A percentile compares a stretch with the other conserved stretches of the same genome.
Conservation (phyloP, 2,888 invertebrate species). For the Drosophila heteroneura region DNA sequence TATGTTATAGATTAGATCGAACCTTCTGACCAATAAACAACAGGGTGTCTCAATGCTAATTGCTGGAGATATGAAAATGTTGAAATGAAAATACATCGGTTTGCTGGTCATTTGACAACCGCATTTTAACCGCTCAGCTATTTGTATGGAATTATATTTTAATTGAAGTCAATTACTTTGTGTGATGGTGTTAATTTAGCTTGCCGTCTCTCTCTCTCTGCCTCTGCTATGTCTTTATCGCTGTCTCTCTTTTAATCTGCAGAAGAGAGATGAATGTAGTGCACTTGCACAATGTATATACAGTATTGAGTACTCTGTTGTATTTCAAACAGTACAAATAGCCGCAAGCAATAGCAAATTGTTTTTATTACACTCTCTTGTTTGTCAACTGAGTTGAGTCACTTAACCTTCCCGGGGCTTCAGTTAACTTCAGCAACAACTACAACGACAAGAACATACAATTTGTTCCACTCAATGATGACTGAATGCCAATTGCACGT, state of each 20-base stretch:
- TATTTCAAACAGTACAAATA: constrained; percentile 63
- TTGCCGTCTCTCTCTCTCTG: constrained; percentile 5
- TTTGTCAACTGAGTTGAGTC: constrained; percentile 44
- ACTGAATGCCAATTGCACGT: constrained; percentile 20
- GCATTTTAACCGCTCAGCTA: constrained; percentile 34
- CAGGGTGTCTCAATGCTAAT: constrained; percentile 28
- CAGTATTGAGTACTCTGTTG: constrained; percentile 17
- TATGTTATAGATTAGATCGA: neutral
- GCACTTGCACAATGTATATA: constrained; percentile 39
- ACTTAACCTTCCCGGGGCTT: constrained; percentile 54
- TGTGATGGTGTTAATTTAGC: constrained; percentile 82
- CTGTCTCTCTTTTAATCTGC: neutral
- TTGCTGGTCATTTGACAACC: constrained; percentile 32
- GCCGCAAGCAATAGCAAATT: constrained; percentile 60
- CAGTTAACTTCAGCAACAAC: constrained; percentile 25
- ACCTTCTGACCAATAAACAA: neutral
- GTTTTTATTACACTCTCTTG: constrained; percentile 68
- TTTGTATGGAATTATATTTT: constrained; percentile 73
- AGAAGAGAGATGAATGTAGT: neutral
- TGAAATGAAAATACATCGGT: constrained; percentile 19
- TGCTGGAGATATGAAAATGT: neutral
- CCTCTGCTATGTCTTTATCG: neutral
- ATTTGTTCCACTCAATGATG: constrained; percentile 49
- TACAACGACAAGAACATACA: constrained; percentile 25
- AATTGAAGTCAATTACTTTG: constrained; percentile 83